A percentile compares a stretch with the other conserved stretches of the same genome.
Conservation (phyloP, 2,888 invertebrate species). For the Calliscelio sp. region DNA sequence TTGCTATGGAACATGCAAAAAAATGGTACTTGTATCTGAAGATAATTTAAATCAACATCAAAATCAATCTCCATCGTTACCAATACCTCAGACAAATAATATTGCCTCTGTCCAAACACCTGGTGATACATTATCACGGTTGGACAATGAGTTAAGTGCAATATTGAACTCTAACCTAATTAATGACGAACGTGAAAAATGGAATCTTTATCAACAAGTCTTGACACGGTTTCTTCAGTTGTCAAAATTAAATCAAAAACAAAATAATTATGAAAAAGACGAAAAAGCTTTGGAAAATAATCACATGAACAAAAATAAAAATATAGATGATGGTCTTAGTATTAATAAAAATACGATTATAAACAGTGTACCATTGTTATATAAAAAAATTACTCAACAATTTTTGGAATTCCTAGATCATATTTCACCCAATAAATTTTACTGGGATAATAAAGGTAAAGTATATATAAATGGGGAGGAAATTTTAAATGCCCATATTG, state of each 20-base stretch:
- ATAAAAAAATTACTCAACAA: background rate
- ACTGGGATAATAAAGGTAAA: constrained; percentile 9
- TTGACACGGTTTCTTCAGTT: constrained; percentile 2
- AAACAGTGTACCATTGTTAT: background rate
- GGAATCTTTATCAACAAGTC: constrained; percentile 50
- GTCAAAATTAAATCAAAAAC: background rate
- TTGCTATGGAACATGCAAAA: constrained; percentile 24
- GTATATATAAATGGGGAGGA: background rate
- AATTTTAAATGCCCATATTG: background rate
- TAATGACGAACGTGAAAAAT: constrained; percentile 62
- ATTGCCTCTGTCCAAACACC: constrained; percentile 32
- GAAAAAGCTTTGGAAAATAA: background rate
- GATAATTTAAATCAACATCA: background rate
- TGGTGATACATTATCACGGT: constrained; percentile 7
- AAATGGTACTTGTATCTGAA: constrained; percentile 1
- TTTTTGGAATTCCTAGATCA: background rate
- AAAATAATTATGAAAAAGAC: background rate
- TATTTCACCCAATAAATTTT: background rate
- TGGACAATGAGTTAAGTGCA: constrained; percentile 48
- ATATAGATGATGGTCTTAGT: background rate
- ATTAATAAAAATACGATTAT: background rate
- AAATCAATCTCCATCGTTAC: background rate
- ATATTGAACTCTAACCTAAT: constrained; percentile 47
- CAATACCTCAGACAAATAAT: too few relatives aligned
- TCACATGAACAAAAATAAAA: too few relatives aligned